Base-by-base conservation (phyloP, 2,113 vertebrate genomes). In the Trichechus manatus region DNA sequence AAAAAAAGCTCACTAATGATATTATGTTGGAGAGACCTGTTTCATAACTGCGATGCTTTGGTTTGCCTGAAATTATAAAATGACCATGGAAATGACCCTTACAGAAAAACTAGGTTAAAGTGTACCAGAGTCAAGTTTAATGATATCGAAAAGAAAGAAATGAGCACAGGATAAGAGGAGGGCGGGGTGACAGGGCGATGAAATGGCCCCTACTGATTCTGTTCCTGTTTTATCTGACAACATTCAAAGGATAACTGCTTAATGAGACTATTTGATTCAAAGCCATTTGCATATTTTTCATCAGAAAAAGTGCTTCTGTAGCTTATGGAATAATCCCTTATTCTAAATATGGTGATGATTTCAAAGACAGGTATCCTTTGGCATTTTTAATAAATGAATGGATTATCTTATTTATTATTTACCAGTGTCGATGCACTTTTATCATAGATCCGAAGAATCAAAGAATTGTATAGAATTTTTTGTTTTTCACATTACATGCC, bases 271-370 rank as follows among this genome's bases (percentile, higher is more conserved):
- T 78, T 81, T 93, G n/a, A 85, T 91, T 95, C 83, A 88, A 94
- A n/a, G 17, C 1, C 0, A 78, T 91, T 91, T 93, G 79, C 61
- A 92, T 96, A 93, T 82, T 98, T 94, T 98, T 96, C 86, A 96
- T 75, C 81, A 83, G 79, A 63, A 59, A 44, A 87, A 95, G 31
- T 59, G 0, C 0, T 79, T 96, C 96, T 97, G 44, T 78, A 90
- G 53, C 22, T 75, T 64, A 25, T 2, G 2, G 47, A 87, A 39
- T 81, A 64, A 64, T 85, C 5, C 87, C 78, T 82, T 94, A 53
- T 59, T 96, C 74, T 92, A 95, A 97, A 89, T 10, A 77, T 61
- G 31, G 8, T n/a, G 23, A 15, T 64, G 42, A 83, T 82, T 64
- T 91, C 50, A 72, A 70, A 31, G 50, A 23, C 1, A 29, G 4